Conservation (phyloP, 64 coral and sea anemone genomes). For the Anthopleura sola region DNA sequence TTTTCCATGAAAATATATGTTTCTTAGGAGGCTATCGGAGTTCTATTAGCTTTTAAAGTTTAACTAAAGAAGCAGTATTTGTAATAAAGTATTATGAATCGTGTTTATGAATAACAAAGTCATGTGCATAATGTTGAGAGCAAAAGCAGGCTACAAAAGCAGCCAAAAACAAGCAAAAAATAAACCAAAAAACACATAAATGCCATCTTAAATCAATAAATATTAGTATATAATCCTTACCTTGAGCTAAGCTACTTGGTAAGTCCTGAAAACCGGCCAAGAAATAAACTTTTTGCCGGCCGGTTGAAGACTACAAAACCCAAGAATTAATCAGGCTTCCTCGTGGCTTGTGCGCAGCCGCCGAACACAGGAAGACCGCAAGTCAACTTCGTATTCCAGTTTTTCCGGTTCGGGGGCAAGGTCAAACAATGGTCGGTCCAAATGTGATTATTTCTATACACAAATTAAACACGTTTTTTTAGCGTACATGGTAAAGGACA, state of each 20-base stretch:
- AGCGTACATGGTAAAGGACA: too few relatives aligned
- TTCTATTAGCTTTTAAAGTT: background rate
- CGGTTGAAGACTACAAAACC: background rate
- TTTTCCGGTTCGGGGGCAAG: background rate
- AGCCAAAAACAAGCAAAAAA: background rate
- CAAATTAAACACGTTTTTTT: too few relatives aligned
- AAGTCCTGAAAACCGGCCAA: background rate
- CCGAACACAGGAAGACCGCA: background rate
- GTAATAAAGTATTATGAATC: background rate
- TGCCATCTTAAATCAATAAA: background rate
- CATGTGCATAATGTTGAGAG: background rate
- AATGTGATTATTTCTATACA: too few relatives aligned
- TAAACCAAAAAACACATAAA: background rate
- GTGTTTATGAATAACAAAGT: background rate
- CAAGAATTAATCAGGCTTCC: background rate
- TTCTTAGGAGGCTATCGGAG: background rate
- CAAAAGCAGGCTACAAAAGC: background rate
- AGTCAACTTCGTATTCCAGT: background rate
- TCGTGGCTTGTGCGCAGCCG: background rate
- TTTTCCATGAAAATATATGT: background rate
- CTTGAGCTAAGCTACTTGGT: background rate
- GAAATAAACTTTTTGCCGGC: slow-evolving; percentile 2
- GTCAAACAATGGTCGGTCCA: background rate
- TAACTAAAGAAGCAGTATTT: background rate
- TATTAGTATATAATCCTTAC: background rate